Evolutionary conservation across 2,888 invertebrate species (phyloP), one percentile per base, ranked within the genome.

Genomic region (Pyrochroa serraticornis): DNA sequence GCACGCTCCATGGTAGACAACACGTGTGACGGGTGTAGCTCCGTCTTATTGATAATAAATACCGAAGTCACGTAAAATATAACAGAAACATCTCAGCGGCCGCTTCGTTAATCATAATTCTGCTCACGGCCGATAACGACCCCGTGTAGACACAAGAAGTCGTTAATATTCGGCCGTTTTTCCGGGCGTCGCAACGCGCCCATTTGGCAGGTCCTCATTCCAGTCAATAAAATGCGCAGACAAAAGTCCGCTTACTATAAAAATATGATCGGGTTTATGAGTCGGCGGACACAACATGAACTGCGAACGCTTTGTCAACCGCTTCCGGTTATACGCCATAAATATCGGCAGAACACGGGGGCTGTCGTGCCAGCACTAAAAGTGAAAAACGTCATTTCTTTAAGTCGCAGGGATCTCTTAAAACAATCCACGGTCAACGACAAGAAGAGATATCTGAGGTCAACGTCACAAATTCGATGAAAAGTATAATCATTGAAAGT

Each of bases 231-330:
- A 69, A 63, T 54, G 65, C 68, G 67, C 67, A 71, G 69, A 70
- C 70, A 68, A 70, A 71, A 62, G 65, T 64, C 64, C 61, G 59
- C 64, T 67, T 63, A 59, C 65, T 65, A 68, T 66, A 68, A 65
- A 71, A 72, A 71, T 72, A 72, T 72, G 72, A 71, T 69, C 67
- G 70, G 71, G 70, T 72, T 73, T 72, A 71, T 70, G 69, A 70
- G 71, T 66, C 64, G 65, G 64, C 65, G 71, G 69, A 71, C 70
- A 70, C 64, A 69, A 70, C 67, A 70, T 69, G 68, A 72, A 71
- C 68, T 67, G 70, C 58, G 65, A 67, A 70, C 65, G 68, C 70
- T 72, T 71, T 73, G 71, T 73, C 72, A 66, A 64, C 69, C 63
- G 68, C 58, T 64, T 60, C 67, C 63, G 66, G 64, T 65, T 62